A percentile compares a stretch with the other conserved stretches of the same genome.
These are phyloP conservation scores for Lithobates sylvaticus DNA, from an alignment of 2,797 vertebrate genomes.

Conservation along the genomic window DNA sequence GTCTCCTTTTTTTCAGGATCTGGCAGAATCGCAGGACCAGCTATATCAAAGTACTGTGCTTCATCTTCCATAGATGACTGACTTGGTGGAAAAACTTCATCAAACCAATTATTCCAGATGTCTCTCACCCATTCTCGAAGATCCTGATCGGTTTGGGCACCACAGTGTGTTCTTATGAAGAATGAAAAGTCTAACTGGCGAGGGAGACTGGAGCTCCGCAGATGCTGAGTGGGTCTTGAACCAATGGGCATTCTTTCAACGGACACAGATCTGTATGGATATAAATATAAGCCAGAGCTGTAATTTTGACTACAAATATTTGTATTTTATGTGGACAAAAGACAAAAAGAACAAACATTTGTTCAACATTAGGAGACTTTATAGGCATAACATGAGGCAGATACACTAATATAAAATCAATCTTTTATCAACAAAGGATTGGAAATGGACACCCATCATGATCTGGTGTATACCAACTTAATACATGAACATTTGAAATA, in stretches of 20 bases:
- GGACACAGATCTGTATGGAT: conserved; percentile 63
- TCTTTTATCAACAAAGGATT: no score
- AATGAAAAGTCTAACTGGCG: conserved; percentile 71
- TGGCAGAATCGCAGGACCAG: background rate
- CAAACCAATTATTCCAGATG: conserved; percentile 70
- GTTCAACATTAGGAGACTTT: no score
- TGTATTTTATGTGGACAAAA: no score
- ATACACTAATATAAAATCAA: no score
- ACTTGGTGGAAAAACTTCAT: conserved; percentile 63
- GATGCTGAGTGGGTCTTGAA: background rate
- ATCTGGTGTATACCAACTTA: no score
- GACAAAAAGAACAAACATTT: no score
- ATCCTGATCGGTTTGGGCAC: conserved; percentile 61
- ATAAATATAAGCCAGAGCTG: background rate
- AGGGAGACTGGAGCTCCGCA: conserved; percentile 69
- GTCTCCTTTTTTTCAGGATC: background rate
- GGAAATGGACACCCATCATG: no score
- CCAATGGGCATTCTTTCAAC: conserved; percentile 63
- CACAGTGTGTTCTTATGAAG: conserved; percentile 65
- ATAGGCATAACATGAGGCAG: no score
- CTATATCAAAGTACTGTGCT: background rate
- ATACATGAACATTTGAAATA: no score
- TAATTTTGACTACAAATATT: no score
- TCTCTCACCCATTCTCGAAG: conserved; percentile 66
- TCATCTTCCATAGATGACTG: conserved; percentile 1